Evolutionary conservation across 2,113 vertebrate genomes (phyloP), one percentile per base, ranked within the genome.

Genomic region (Macrotis lagotis): DNA sequence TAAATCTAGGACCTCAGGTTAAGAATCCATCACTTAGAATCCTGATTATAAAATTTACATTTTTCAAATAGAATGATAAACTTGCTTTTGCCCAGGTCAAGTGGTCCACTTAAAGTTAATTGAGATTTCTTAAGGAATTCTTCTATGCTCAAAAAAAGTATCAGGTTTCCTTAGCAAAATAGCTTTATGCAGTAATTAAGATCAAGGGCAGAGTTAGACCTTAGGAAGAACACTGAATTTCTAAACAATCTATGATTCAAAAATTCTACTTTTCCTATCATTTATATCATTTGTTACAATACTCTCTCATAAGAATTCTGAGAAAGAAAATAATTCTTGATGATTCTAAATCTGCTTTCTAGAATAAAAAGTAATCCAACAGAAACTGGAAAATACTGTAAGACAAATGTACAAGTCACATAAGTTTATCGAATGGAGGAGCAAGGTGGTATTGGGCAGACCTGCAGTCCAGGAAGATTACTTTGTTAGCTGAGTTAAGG

Each of bases 61-160:
- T 66, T 22, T 83, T 37, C 26, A 88, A 50, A 89, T 37, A 83
- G 66, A 44, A 44, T 44, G 66, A 83, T 83, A 50, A 95, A 90
- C 24, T 52, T 9, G 31, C 24, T 93, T 25, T 31, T 90, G 48
- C 1, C 48, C 16, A 50, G 3, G 16, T 25, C 89, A 92, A 90
- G 55, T 93, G 95, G 9, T 66, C 22, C 48, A 66, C n/a, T 53
- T n/a, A 90, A 95, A 93, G 24, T 51, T 52, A 55, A 48, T 91
- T 8, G 2, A 89, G 24, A 48, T 92, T 96, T 93, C 44, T 48
- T 8, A 37, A 37, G 16, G 93, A 94, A 31, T 95, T 59, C n/a
- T 92, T 51, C 48, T 52, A 50, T 47, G 89, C 74, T 48, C 14
- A 2, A 83, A 83, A n/a, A 22, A 83, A 44, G 37, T 24, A 83